A percentile compares a stretch with the other conserved stretches of the same genome.
phyloP scores from a whole-genome alignment of 2,888 invertebrate species.

The Schizaphis graminum region DNA sequence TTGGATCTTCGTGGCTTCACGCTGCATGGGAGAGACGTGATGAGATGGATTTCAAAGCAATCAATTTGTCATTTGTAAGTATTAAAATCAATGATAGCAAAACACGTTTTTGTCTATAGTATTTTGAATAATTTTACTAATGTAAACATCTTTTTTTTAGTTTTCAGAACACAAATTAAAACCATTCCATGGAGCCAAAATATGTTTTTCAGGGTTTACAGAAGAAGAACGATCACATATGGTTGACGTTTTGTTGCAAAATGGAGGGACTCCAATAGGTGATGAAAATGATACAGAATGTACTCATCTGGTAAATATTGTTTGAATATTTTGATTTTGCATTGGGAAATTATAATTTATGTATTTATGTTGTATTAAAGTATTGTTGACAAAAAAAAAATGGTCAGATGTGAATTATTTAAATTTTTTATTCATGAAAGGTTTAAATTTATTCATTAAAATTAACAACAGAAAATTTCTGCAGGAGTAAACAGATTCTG shows the following conservation, averaged over 20 bases:
- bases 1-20: slow-evolving; percentile 90
- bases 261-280: slow-evolving; percentile 85
- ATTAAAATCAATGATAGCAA: neutral
- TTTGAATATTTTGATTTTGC: slow-evolving; percentile 20
- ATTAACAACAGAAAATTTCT: neutral
- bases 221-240: slow-evolving; percentile 92
- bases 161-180: slow-evolving; percentile 79
- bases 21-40: slow-evolving; percentile 87
- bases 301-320: slow-evolving; percentile 84
- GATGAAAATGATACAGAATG: slow-evolving; percentile 84
- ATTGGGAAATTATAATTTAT: slow-evolving; percentile 28
- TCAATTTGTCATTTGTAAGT: slow-evolving; percentile 74
- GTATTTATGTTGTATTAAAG: neutral
- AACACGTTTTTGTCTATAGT: neutral
- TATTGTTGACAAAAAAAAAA: neutral
- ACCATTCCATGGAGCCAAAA: slow-evolving; percentile 88
- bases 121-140: neutral
- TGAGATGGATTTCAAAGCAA: slow-evolving; percentile 79
- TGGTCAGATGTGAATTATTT: neutral
- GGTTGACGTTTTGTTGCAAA: slow-evolving; percentile 88
- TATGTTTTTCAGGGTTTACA: slow-evolving; percentile 92
- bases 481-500: neutral
- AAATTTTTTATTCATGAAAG: neutral
- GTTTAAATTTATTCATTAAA: neutral
- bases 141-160: slow-evolving; percentile 49